Evolutionary conservation across 2,113 vertebrate species (phyloP).

Genomic region (Eidolon helvum): DNA sequence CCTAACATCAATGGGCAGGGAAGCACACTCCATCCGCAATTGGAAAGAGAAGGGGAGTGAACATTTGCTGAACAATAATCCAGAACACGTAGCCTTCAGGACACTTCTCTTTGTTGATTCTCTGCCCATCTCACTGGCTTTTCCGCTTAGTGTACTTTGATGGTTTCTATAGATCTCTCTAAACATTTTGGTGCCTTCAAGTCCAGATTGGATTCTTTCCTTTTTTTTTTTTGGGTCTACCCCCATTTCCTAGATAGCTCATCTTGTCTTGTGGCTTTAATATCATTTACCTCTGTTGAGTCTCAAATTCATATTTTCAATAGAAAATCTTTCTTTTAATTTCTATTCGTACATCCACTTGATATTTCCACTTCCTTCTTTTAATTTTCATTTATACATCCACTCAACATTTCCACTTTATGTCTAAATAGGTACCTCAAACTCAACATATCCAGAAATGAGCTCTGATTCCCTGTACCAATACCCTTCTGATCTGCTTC

Average conservation of each 20-base stretch:
- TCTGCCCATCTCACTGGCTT: background rate
- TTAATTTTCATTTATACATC: no score
- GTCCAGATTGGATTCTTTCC: background rate
- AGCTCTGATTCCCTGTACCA: background rate
- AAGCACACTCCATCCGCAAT: background rate
- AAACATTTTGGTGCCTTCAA: background rate
- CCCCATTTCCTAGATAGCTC: background rate
- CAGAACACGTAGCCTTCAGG: background rate
- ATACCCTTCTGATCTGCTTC: fast-evolving
- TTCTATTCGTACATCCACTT: no score
- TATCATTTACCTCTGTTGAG: background rate
- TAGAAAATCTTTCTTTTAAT: background rate
- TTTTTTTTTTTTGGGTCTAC: background rate
- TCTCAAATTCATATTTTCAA: background rate
- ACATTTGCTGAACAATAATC: background rate
- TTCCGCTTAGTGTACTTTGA: background rate
- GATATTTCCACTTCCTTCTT: background rate
- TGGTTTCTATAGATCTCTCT: background rate
- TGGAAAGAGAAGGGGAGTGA: background rate
- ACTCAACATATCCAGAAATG: background rate
- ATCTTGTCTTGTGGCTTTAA: background rate
- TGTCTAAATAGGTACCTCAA: background rate
- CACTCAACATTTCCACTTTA: background rate
- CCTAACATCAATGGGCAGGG: background rate
- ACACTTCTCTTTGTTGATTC: background rate